Evolutionary conservation across 2,797 vertebrate species (phyloP).

Genomic region (Melanotaenia parkinsoni): DNA sequence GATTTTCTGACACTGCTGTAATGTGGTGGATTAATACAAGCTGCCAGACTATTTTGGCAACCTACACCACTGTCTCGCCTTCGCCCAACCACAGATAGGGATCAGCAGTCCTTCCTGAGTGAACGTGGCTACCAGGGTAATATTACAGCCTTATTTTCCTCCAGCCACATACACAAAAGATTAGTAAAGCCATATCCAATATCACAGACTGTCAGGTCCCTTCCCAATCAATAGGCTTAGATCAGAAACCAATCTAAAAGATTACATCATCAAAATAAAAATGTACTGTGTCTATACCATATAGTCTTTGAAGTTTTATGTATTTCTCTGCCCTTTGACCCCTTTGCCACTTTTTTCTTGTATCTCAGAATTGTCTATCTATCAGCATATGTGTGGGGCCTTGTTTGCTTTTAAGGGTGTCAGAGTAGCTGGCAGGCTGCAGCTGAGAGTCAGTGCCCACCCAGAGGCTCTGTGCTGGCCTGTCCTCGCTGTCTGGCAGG

Average conservation of each 20-base stretch:
- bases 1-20: constrained; percentile 69
- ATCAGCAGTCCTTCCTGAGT: constrained; percentile 79
- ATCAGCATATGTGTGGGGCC: constrained; percentile 32
- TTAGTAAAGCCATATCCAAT: constrained; percentile 82
- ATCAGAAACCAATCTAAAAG: constrained; percentile 75
- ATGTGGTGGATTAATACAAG: constrained; percentile 72
- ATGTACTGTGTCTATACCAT: constrained; percentile 37
- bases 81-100: constrained; percentile 77
- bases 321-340: constrained; percentile 26
- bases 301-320: not conserved
- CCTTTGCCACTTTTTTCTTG: constrained; percentile 7
- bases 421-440: constrained; percentile 45
- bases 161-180: constrained; percentile 79
- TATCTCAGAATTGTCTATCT: constrained; percentile 32
- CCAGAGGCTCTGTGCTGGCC: constrained; percentile 57
- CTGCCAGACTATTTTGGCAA: constrained; percentile 81
- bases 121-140: constrained; percentile 74
- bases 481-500: constrained; percentile 78
- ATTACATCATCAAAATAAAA: constrained; percentile 75
- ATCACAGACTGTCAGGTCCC: constrained; percentile 78
- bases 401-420: constrained; percentile 63
- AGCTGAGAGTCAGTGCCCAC: constrained; percentile 67
- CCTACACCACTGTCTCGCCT: constrained; percentile 69
- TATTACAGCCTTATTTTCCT: constrained; percentile 78
- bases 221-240: constrained; percentile 73